Conservation (phyloP, 2,113 vertebrate genomes). For the Sinocyclocheilus maitianheensis region DNA sequence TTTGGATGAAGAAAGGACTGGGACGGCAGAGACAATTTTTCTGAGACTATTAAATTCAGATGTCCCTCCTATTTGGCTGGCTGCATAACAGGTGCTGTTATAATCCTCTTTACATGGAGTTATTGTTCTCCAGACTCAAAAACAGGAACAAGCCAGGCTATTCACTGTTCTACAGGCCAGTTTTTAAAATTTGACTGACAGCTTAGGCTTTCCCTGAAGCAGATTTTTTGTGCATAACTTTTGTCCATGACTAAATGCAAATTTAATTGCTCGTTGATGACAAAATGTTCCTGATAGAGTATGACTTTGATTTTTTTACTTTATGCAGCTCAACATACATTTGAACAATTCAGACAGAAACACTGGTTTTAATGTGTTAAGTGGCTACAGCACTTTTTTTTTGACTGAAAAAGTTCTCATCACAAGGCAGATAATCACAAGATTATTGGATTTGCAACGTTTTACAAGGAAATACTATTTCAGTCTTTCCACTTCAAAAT, state of each 20-base stretch:
- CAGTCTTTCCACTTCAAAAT: too few species aligned
- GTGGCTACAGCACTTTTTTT: neutral
- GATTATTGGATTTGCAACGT: too few species aligned
- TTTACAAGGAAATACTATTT: too few species aligned
- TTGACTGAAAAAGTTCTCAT: neutral
- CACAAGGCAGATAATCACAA: neutral
- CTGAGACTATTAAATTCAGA: conserved; percentile 52
- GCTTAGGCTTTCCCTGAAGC: neutral
- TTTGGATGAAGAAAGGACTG: conserved; percentile 39
- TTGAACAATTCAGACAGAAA: neutral
- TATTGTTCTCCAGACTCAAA: conserved; percentile 72
- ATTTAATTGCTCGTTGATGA: conserved; percentile 31
- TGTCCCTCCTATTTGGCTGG: conserved; percentile 63
- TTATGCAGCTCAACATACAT: neutral
- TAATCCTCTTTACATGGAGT: conserved; percentile 76
- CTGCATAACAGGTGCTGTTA: conserved; percentile 70
- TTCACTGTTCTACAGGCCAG: conserved; percentile 57
- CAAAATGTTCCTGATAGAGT: neutral
- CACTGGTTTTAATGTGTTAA: neutral
- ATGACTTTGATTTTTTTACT: conserved; percentile 7
- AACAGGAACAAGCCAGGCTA: conserved; percentile 66
- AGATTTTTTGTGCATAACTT: conserved; percentile 22
- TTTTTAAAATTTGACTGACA: conserved; percentile 34
- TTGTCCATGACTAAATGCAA: conserved; percentile 25
- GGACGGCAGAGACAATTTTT: conserved; percentile 45